These are phyloP conservation scores for Polypedilum vanderplanki DNA, from an alignment of 1,140 invertebrate species.

Conservation along the genomic window DNA sequence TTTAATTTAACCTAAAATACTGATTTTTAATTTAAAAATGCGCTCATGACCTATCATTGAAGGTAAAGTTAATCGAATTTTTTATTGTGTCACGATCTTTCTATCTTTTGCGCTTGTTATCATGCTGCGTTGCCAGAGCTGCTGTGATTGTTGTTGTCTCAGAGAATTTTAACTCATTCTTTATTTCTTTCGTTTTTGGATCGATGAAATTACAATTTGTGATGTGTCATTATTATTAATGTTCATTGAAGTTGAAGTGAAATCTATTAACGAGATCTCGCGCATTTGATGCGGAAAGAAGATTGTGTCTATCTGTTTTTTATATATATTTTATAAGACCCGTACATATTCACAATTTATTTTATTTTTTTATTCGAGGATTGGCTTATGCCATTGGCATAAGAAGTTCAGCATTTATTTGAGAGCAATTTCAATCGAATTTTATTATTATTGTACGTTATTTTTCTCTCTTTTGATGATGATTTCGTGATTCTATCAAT, in stretches of 20 bases:
- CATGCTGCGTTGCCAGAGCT: constrained; percentile 25
- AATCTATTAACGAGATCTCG: constrained; percentile 27
- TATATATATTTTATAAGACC: background rate
- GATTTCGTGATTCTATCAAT: constrained; percentile 1
- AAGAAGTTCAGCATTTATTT: no score
- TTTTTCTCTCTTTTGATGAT: background rate
- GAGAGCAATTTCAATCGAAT: background rate
- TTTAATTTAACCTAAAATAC: no score
- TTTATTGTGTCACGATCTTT: constrained; percentile 13
- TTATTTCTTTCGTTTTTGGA: background rate
- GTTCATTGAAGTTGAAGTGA: constrained; percentile 4
- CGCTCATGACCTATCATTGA: no score
- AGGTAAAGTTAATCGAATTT: no score
- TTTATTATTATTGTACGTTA: background rate
- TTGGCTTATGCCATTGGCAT: constrained; percentile 2
- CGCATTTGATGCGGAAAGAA: constrained; percentile 12
- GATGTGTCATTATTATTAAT: constrained; percentile 28
- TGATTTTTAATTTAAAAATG: no score
- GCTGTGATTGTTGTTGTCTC: background rate
- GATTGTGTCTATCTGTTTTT: constrained; percentile 8
- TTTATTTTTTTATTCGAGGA: background rate
- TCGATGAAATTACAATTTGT: constrained; percentile 6
- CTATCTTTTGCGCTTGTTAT: background rate
- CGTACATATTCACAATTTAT: background rate
- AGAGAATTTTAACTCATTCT: background rate